Percentiles rank a stretch among this genome's conserved stretches.
phyloP scores from a whole-genome alignment of 2,888 invertebrate species.

The Tiliacea aurago region DNA sequence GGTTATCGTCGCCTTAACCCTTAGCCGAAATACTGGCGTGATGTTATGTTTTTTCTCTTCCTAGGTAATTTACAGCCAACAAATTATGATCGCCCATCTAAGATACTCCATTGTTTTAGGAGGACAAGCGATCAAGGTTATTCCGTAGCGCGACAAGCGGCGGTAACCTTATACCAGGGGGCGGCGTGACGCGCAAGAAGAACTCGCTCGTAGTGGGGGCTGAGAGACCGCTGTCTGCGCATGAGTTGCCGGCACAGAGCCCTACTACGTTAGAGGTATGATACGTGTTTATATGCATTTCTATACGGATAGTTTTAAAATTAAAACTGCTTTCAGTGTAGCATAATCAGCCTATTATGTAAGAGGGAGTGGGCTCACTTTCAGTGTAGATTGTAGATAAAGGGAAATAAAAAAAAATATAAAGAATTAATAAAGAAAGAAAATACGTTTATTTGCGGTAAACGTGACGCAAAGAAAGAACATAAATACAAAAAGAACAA shows the following conservation, averaged over 20 bases:
- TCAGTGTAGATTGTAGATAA: background rate
- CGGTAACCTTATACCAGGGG: constrained; percentile 85
- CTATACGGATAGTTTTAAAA: background rate
- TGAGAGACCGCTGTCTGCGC: constrained; percentile 85
- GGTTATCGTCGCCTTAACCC: too few relatives aligned
- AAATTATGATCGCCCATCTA: background rate
- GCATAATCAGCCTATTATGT: background rate
- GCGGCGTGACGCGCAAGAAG: constrained; percentile 83
- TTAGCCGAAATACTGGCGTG: background rate
- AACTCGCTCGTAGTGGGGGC: constrained; percentile 81
- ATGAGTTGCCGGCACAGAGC: constrained; percentile 87
- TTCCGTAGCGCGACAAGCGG: constrained; percentile 92
- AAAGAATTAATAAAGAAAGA: too few relatives aligned
- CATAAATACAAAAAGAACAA: too few relatives aligned
- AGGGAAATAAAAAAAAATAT: background rate
- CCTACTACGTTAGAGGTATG: constrained; percentile 86
- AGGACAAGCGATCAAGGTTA: constrained; percentile 91
- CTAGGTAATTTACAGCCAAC: background rate
- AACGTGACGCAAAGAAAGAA: too few relatives aligned
- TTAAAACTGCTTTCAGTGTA: background rate
- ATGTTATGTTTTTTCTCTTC: background rate
- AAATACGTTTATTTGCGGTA: too few relatives aligned
- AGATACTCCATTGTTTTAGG: constrained; percentile 68
- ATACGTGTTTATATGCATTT: background rate
- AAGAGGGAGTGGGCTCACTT: background rate